These are phyloP conservation scores for Coturnix japonica DNA, from an alignment of 2,113 vertebrate species.

Conservation along the genomic window DNA sequence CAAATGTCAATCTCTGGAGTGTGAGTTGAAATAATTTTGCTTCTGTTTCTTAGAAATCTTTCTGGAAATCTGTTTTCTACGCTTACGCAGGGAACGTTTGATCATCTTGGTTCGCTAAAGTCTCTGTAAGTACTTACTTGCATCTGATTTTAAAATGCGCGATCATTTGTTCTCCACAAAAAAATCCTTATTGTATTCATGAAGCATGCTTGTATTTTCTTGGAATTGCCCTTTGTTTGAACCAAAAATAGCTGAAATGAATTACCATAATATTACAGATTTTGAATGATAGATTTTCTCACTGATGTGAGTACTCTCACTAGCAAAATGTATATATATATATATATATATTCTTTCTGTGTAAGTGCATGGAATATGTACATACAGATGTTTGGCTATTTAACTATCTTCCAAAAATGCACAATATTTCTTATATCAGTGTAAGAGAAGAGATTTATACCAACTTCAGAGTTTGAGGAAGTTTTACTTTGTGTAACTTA, in stretches of 20 bases:
- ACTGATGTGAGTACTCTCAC: neutral
- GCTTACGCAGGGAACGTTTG: slow-evolving; percentile 90
- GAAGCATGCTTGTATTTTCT: neutral
- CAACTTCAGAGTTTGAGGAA: neutral
- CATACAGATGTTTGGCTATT: neutral
- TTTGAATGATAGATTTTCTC: too few species aligned
- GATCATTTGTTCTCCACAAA: neutral
- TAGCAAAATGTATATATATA: neutral
- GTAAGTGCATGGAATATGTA: neutral
- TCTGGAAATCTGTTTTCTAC: slow-evolving; percentile 96
- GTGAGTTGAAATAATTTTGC: neutral
- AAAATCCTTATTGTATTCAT: neutral
- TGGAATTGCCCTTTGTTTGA: neutral
- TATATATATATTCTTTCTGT: neutral
- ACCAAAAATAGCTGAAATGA: neutral
- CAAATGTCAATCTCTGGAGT: neutral
- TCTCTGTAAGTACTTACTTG: slow-evolving; percentile 86
- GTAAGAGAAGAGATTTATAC: neutral
- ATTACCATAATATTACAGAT: neutral
- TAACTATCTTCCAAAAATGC: neutral
- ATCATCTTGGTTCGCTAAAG: slow-evolving; percentile 90
- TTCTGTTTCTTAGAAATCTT: slow-evolving; percentile 85
- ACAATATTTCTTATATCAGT: neutral
- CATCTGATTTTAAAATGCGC: neutral
- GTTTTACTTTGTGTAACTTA: neutral